phyloP scores from a whole-genome alignment of 2,888 invertebrate species.

The Prenolepis imparis region DNA sequence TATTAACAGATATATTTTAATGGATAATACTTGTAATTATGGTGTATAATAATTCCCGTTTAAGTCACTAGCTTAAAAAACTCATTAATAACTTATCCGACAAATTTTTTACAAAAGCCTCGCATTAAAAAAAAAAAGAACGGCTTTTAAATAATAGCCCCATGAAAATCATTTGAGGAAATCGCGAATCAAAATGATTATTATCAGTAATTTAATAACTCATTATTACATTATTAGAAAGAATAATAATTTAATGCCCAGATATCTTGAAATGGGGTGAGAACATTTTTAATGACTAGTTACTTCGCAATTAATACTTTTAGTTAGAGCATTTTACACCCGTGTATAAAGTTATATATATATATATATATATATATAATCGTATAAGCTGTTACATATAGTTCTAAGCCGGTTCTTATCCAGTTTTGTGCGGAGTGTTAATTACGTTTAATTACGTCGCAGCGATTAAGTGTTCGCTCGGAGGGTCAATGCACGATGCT shows the following conservation, averaged over 20 bases:
- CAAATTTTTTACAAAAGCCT: not conserved
- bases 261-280: not conserved
- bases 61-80: not conserved
- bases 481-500: slow-evolving; percentile 78
- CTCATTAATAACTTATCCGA: slow-evolving; percentile 16
- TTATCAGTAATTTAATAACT: slow-evolving; percentile 17
- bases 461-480: slow-evolving; percentile 31
- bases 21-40: not conserved
- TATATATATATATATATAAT: not conserved
- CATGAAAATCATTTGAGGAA: no score
- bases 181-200: not conserved
- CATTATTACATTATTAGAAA: slow-evolving; percentile 10
- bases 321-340: slow-evolving; percentile 2
- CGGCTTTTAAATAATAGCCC: no score
- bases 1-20: slow-evolving; percentile 11
- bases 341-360: not conserved
- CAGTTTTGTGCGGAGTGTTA: slow-evolving; percentile 20
- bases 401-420: slow-evolving; percentile 36
- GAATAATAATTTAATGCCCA: not conserved
- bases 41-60: not conserved
- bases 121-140: not conserved
- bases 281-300: not conserved
- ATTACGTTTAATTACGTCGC: slow-evolving; percentile 41
- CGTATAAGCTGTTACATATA: slow-evolving; percentile 24
- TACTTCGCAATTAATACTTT: not conserved